phyloP scores from a whole-genome alignment of 35 echinoderm and acorn worm species.

The Antedon bifida region DNA sequence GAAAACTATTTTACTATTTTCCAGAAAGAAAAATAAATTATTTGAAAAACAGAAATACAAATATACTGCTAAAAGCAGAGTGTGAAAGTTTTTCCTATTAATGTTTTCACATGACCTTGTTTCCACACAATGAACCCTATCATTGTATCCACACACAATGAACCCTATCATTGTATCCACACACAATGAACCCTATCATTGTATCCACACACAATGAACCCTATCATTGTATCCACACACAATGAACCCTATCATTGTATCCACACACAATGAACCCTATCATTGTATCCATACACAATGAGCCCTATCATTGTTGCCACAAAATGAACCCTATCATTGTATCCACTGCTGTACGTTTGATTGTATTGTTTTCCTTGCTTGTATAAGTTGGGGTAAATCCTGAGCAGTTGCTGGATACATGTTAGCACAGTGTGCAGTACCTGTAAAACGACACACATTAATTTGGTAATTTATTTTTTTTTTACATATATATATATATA shows the following conservation, averaged over 20 bases:
- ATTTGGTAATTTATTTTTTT: neutral
- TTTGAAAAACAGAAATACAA: too few relatives aligned
- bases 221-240: slow-evolving; percentile 3
- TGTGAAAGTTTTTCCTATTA: too few relatives aligned
- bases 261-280: too few relatives aligned
- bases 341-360: slow-evolving; percentile 4
- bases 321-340: neutral
- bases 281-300: too few relatives aligned
- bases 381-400: slow-evolving; percentile 31
- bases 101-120: too few relatives aligned
- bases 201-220: neutral
- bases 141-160: neutral
- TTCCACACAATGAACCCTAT: too few relatives aligned
- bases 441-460: slow-evolving; percentile 16
- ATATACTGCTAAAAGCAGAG: too few relatives aligned
- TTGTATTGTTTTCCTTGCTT: slow-evolving; percentile 47
- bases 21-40: too few relatives aligned
- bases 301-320: too few relatives aligned
- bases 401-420: slow-evolving; percentile 53
- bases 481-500: neutral
- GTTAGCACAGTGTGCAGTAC: slow-evolving; percentile 93
- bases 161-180: neutral
- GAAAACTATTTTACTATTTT: too few relatives aligned
- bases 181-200: neutral
- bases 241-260: too few relatives aligned